Evolutionary conservation across 2,113 vertebrate species (phyloP), one percentile per base, ranked within the genome.

Genomic region (Todiramphus saurophagus): DNA sequence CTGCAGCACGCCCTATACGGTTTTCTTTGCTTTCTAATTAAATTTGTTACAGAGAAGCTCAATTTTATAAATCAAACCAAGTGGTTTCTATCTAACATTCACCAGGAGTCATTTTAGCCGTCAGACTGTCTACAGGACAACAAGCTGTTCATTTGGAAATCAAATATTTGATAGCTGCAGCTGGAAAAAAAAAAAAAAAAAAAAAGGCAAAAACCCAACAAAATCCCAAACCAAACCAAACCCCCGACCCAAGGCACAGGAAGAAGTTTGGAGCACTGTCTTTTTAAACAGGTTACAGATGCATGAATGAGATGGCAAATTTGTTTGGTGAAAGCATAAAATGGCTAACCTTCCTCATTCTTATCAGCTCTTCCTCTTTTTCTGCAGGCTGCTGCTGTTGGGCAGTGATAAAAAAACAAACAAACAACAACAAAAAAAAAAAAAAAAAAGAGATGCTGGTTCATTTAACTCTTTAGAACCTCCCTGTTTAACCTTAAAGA

Each of bases 281-380:
- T 98, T 97, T 98, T 98, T 98, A 98, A 98, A 96, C 78, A 90
- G 43, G 75, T 44, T 53, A 59, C 24, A 51, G 95, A 93, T 96
- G 97, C 91, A 97, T 89, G 90, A 89, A 73, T 96, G 95, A 97
- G 48, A 97, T 73, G 89, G 90, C 50, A 91, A 93, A 86, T 92
- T 83, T 85, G 81, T 80, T 92, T 24, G 41, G 93, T 89, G 96
- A 96, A 94, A 97, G 83, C 55, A 93, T 94, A 97, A 98, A 97
- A 82, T 31, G 87, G 98, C 99, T 99, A 98, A 99, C 99, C 99
- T 99, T 99, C 98, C 99, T 99, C 98, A 99, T 98, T 98, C 99
- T 99, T 98, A 99, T 98, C 97, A 98, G 97, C 74, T 99, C 99
- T 97, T 98, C 98, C 97, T 98, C 98, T 94, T 98, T 99, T 96